Evolutionary conservation across 2,113 vertebrate genomes (phyloP).

Genomic region (Phalacrocorax carbo): DNA sequence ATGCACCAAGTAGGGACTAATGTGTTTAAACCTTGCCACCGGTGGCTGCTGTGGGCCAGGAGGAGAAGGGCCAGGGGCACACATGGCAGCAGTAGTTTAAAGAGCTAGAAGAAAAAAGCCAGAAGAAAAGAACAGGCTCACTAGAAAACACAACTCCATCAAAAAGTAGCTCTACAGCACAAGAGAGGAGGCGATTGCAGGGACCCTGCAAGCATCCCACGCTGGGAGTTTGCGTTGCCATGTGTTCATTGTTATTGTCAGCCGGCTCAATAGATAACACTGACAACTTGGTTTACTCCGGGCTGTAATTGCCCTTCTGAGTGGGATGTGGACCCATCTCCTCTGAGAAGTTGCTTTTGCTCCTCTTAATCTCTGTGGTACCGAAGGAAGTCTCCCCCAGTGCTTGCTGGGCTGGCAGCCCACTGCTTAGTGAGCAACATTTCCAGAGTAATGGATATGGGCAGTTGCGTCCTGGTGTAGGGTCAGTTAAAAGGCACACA

Average conservation of each 20-base stretch:
- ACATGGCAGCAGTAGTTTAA: background rate
- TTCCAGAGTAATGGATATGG: background rate
- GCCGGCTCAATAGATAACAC: background rate
- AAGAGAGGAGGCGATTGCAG: background rate
- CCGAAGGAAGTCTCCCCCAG: background rate
- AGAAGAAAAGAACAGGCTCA: background rate
- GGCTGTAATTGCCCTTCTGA: background rate
- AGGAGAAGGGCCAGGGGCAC: background rate
- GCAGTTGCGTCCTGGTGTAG: background rate
- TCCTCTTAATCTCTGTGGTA: background rate
- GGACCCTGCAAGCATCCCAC: background rate
- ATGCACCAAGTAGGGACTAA: background rate
- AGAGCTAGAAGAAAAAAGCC: background rate
- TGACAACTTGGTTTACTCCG: background rate
- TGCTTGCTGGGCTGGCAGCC: background rate
- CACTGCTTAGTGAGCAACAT: background rate
- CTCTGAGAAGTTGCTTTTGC: background rate
- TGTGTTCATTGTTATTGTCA: background rate
- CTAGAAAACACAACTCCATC: background rate
- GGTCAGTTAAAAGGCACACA: constrained; percentile 48
- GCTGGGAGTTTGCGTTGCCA: background rate
- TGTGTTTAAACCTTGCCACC: background rate
- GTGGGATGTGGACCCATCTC: background rate
- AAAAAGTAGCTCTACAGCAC: background rate
- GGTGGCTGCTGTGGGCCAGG: background rate